Evolutionary conservation across 2,113 vertebrate species (phyloP).

Genomic region (Archilochus colubris): DNA sequence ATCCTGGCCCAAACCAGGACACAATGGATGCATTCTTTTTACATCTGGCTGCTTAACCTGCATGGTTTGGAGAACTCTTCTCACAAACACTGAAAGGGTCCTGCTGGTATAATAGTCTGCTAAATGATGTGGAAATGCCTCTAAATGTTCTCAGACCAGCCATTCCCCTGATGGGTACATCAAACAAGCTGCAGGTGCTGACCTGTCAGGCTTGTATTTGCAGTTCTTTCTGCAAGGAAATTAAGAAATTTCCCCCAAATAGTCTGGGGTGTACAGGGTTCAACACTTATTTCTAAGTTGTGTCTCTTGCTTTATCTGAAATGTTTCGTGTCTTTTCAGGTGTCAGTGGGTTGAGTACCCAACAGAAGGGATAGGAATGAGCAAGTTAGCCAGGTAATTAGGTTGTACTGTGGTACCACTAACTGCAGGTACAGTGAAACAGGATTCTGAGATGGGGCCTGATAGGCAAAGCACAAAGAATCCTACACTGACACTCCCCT

Average conservation of each 20-base stretch:
- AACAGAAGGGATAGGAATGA: slow-evolving; percentile 68
- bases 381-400: slow-evolving; percentile 64
- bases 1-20: too few relatives aligned
- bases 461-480: background rate
- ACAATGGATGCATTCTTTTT: background rate
- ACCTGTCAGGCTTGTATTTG: background rate
- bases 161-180: slow-evolving; percentile 3
- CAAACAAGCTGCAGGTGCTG: background rate
- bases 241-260: background rate
- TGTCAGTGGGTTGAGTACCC: slow-evolving; percentile 67
- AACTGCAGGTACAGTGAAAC: slow-evolving; percentile 4
- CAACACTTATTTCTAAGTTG: background rate
- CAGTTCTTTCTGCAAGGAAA: background rate
- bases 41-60: background rate
- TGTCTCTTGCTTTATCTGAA: background rate
- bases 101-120: background rate
- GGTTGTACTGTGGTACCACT: slow-evolving; percentile 13
- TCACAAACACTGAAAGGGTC: background rate
- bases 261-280: background rate
- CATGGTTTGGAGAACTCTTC: slow-evolving; percentile 22
- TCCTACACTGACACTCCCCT: background rate
- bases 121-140: background rate
- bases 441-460: slow-evolving; percentile 29
- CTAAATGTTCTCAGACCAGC: background rate
- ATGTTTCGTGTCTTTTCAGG: slow-evolving; percentile 60